Percentiles rank a stretch among this genome's conserved stretches.
phyloP scores from a whole-genome alignment of 2,888 invertebrate species.

The Chelonus formosanus region DNA sequence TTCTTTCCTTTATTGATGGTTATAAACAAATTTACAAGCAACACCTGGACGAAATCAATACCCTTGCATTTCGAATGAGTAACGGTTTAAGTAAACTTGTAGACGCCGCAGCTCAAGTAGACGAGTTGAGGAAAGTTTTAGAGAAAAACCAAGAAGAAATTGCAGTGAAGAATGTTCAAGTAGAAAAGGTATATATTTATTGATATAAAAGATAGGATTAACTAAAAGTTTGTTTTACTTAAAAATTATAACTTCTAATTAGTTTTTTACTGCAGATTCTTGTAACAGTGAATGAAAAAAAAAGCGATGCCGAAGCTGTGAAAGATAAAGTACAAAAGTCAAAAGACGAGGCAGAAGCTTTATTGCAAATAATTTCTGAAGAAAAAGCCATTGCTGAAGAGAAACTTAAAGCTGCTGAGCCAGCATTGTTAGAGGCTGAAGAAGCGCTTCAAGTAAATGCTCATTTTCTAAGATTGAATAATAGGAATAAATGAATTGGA shows the following conservation, averaged over 20 bases:
- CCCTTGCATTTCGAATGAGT: constrained; percentile 93
- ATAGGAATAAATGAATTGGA: too few species aligned
- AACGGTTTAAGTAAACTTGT: constrained; percentile 93
- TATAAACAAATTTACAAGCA: constrained; percentile 93
- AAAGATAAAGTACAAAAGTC: constrained; percentile 96
- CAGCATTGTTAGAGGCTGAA: constrained; percentile 95
- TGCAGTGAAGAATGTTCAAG: constrained; percentile 86
- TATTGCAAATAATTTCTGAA: constrained; percentile 85
- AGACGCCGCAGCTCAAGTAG: constrained; percentile 93
- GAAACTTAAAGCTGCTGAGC: constrained; percentile 94
- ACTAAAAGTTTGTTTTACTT: too few species aligned
- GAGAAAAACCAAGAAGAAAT: constrained; percentile 95
- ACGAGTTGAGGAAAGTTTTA: constrained; percentile 88
- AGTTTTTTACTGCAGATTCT: too few species aligned
- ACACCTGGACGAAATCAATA: constrained; percentile 88
- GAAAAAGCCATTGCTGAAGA: constrained; percentile 92
- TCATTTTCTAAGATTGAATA: too few species aligned
- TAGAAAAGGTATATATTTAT: constrained; percentile 67
- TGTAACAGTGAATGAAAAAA: constrained; percentile 81
- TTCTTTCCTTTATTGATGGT: constrained; percentile 92
- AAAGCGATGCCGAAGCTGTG: constrained; percentile 93
- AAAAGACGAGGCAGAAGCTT: constrained; percentile 92
- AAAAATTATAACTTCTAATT: too few species aligned
- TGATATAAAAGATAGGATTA: too few species aligned
- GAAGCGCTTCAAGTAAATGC: constrained; percentile 68